Base-by-base conservation (phyloP, 2,888 invertebrate genomes). In the Priapulus caudatus region DNA sequence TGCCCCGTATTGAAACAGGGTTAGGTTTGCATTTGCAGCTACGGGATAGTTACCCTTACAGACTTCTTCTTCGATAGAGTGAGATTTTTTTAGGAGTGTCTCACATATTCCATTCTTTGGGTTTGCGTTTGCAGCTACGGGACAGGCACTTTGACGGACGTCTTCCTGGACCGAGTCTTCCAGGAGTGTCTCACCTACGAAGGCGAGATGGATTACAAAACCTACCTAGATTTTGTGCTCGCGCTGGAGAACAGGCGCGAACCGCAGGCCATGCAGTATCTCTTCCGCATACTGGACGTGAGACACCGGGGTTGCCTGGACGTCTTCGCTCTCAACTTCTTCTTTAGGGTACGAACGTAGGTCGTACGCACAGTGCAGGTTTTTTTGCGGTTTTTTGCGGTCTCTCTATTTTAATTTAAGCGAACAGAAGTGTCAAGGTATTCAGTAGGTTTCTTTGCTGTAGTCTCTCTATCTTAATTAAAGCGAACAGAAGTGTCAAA, bases 141-240 rank as follows among this genome's bases (percentile, higher is more conserved):
- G 0, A 88, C 89, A 0, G 91, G 92, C 2, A 90, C 90, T 0
- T 72, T 95, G 5, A 95, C 93, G 0, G 79, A 82, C 45, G 86
- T 87, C 1, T 97, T 95, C 72, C 77, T 95, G 2, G 86, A 90
- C 63, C 78, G 92, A 33, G 87, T 95, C 0, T 95, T 92, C 73
- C 90, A 93, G 69, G 92, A 92, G 65, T 92, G 90, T 64, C 78
- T 92, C 2, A 95, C 93, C 0, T 93, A 91, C 68, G 87, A 90
- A 53, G 87, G 86, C 1, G 88, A 90, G 72, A 89, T 90, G 86
- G 95, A 97, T 73, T 97, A 93, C 74, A 93, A 93, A 73, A 90
- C 91, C 0, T 97, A 91, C 70, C 74, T 97, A 20, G 92, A 95
- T 69, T 83, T 97, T 68, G 90, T 92, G 0, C 75, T 95, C 23